Conservation (phyloP, 2,797 vertebrate genomes). For the Sebastolobus altivelis region DNA sequence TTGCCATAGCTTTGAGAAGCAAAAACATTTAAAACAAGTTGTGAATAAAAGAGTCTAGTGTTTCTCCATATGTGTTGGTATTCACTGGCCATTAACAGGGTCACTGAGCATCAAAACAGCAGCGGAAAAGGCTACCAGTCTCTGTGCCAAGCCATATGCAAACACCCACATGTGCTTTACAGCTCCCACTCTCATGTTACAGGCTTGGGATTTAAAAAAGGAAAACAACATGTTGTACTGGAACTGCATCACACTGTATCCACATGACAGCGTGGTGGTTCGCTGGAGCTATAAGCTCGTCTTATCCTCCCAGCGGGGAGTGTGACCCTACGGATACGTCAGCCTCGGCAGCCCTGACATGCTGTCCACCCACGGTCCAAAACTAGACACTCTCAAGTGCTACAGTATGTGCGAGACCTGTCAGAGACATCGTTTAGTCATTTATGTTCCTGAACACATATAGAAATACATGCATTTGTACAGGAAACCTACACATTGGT, state of each 20-base stretch:
- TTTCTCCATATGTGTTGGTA: neutral
- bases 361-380: constrained; percentile 43
- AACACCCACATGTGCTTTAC: constrained; percentile 19
- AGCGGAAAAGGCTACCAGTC: neutral
- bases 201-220: constrained; percentile 20
- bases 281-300: constrained; percentile 45
- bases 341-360: constrained; percentile 21
- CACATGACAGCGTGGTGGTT: constrained; percentile 49
- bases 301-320: constrained; percentile 44
- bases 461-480: neutral
- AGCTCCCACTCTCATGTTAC: neutral
- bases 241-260: constrained; percentile 25
- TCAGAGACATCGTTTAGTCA: constrained; percentile 1
- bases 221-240: neutral
- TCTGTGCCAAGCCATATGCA: constrained; percentile 32
- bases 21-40: neutral
- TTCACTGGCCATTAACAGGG: neutral
- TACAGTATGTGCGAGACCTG: neutral
- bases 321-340: constrained; percentile 39
- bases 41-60: too few species aligned
- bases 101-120: constrained; percentile 3
- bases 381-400: neutral
- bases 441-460: neutral
- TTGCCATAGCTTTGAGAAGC: neutral
- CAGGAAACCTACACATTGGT: neutral